Base-by-base conservation (phyloP, 2,888 invertebrate genomes). In the Xestoiulus laeticollis region DNA sequence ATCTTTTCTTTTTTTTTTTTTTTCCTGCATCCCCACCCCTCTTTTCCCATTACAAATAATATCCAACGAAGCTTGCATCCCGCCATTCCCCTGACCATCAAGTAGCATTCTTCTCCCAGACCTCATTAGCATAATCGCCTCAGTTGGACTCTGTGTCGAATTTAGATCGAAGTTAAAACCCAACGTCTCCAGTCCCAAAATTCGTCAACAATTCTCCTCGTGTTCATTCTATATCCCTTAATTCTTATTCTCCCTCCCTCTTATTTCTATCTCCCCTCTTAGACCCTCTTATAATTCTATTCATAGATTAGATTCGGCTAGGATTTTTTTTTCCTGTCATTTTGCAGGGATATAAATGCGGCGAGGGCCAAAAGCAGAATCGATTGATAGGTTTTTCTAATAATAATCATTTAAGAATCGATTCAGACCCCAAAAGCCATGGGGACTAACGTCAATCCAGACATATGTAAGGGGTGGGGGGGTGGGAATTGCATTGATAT, bases 81-180 rank as follows among this genome's bases (percentile, higher is more conserved):
- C 68, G n/a, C n/a, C 59, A 59, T 48, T 48, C 59, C 59, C 59
- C 59, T 68, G 68, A 68, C 68, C 68, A 26, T 68, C 26, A 26
- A n/a, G 68, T 12, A 22, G 68, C 26, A 68, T 68, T 68, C 68
- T 68, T 68, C 68, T 68, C 68, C 26, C 22, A 22, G 22, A n/a
- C 68, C 68, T 68, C 68, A 68, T 68, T n/a, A 68, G 68, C 68
- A 68, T 68, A 68, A 68, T 68, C 68, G 68, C 68, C 68, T 68
- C 68, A 68, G 26, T 68, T 4, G 26, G 68, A 68, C 68, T 68
- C 68, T 68, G 68, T 68, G 68, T 68, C 68, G 68, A 68, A 68
- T 68, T 68, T 68, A 26, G 68, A 26, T 68, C n/a, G 59, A 59
- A 59, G 59, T 59, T 59, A 59, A 59, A 5, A 59, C 68, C 68